These are phyloP conservation scores for Chrysolina americana DNA, from an alignment of 2,888 invertebrate genomes.

Conservation along the genomic window DNA sequence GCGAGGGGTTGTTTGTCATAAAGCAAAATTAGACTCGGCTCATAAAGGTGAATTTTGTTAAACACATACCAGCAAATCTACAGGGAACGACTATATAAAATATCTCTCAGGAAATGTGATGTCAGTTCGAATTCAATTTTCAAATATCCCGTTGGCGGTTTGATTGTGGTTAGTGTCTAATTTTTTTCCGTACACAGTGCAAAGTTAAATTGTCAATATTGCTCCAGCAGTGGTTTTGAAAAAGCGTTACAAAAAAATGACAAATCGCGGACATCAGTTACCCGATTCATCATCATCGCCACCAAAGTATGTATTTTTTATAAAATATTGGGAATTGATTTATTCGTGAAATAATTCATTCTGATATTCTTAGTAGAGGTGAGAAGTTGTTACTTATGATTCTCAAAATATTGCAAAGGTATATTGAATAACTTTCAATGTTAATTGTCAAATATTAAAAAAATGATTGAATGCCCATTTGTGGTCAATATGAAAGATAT, in stretches of 20 bases:
- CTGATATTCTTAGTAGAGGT: no score
- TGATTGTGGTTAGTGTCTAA: slow-evolving; percentile 11
- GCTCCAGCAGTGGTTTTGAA: slow-evolving; percentile 50
- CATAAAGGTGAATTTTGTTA: background rate
- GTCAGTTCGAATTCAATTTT: slow-evolving; percentile 47
- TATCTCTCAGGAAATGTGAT: slow-evolving; percentile 53
- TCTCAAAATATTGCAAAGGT: no score
- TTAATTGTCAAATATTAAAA: no score
- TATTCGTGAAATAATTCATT: no score
- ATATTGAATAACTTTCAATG: no score
- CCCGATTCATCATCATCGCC: slow-evolving; percentile 82
- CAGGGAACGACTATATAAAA: slow-evolving; percentile 55
- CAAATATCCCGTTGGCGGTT: slow-evolving; percentile 2
- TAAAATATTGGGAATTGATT: no score
- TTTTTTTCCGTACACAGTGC: slow-evolving; percentile 29
- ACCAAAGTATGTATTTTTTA: slow-evolving; percentile 72
- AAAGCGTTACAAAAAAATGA: slow-evolving; percentile 50
- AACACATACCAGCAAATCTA: background rate
- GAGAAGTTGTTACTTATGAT: no score
- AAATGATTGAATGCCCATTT: no score
- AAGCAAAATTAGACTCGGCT: background rate
- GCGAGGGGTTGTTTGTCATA: background rate
- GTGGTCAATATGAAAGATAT: no score
- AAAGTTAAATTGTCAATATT: slow-evolving; percentile 47
- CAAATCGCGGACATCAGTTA: slow-evolving; percentile 68